Conservation (phyloP, 2,113 vertebrate genomes). For the Chaetops frenatus region DNA sequence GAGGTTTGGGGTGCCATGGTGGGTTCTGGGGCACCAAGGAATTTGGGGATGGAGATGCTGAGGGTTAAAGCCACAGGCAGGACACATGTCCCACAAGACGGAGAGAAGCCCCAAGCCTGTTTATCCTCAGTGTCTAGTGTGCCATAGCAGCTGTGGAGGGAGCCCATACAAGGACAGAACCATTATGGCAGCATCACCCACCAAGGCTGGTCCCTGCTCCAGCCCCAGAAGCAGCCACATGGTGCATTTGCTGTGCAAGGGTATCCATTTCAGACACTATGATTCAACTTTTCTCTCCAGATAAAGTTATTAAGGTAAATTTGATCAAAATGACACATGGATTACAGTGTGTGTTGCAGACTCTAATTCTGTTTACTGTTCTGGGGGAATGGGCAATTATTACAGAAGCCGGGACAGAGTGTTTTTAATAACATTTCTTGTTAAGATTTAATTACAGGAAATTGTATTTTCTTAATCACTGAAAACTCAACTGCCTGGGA, state of each 20-base stretch:
- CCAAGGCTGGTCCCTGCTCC: neutral
- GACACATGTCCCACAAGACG: fast-evolving
- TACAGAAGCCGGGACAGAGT: conserved; percentile 77
- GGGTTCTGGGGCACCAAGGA: neutral
- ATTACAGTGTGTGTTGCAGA: conserved; percentile 71
- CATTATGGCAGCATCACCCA: neutral
- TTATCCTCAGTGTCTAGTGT: neutral
- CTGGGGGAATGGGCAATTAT: conserved; percentile 77
- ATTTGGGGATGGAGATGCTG: neutral
- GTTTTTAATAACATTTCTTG: conserved; percentile 84
- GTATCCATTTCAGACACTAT: neutral
- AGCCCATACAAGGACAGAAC: neutral
- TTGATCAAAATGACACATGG: conserved; percentile 77
- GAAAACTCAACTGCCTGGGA: conserved; percentile 77
- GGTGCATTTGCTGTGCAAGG: neutral
- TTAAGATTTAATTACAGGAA: conserved; percentile 85
- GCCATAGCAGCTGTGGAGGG: neutral
- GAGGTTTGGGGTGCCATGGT: neutral
- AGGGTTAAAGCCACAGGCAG: neutral
- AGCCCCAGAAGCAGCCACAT: neutral
- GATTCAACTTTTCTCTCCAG: conserved; percentile 59
- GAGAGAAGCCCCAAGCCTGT: neutral
- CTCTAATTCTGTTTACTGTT: conserved; percentile 82
- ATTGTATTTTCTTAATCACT: conserved; percentile 84
- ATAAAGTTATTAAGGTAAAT: conserved; percentile 79